A percentile compares a stretch with the other conserved stretches of the same genome.
Evolutionary conservation across 2,113 vertebrate species (phyloP).

Genomic region (Arenaria interpres): DNA sequence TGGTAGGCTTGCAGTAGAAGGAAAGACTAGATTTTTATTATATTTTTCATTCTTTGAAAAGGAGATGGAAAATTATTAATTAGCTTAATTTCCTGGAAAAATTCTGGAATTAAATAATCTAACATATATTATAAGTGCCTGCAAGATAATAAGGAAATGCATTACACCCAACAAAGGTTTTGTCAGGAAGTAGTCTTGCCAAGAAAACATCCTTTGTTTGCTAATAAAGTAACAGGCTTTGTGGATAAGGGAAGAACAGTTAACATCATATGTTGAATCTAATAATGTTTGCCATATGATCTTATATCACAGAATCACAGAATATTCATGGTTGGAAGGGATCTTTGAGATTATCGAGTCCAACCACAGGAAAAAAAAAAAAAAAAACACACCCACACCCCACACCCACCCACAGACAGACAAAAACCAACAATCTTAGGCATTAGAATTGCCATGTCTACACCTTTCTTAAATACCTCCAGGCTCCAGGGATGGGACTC

Average conservation of each 20-base stretch:
- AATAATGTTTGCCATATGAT: background rate
- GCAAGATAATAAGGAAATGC: conserved; percentile 28
- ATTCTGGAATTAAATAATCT: conserved; percentile 8
- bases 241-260: background rate
- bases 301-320: background rate
- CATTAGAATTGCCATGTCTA: too few relatives aligned
- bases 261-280: background rate
- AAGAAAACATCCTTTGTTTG: conserved; percentile 2
- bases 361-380: too few relatives aligned
- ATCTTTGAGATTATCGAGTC: too few relatives aligned
- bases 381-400: too few relatives aligned
- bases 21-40: background rate
- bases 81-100: conserved; percentile 4
- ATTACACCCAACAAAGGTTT: conserved; percentile 19
- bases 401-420: too few relatives aligned
- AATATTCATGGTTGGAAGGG: too few relatives aligned
- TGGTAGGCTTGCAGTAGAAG: background rate
- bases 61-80: background rate
- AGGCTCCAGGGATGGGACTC: too few relatives aligned
- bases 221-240: background rate
- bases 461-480: too few relatives aligned
- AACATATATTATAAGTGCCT: background rate
- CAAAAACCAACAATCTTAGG: too few relatives aligned
- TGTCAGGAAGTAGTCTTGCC: conserved; percentile 31
- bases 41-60: background rate